These are phyloP conservation scores for Microchirus variegatus DNA, from an alignment of 2,797 vertebrate genomes.

Conservation along the genomic window DNA sequence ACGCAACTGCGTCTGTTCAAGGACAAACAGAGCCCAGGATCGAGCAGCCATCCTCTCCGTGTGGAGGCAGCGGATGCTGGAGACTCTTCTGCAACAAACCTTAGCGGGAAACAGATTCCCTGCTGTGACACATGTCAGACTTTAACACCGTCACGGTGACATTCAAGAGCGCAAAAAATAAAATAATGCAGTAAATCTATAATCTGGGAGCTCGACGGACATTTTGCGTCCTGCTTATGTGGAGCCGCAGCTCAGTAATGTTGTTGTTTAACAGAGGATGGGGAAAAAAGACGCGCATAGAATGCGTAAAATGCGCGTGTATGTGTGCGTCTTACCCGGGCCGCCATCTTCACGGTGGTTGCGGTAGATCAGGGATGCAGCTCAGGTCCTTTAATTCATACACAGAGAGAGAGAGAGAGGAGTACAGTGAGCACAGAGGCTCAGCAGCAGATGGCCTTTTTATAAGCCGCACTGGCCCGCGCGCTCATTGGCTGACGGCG, in stretches of 20 bases:
- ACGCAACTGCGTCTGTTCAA: constrained; percentile 56
- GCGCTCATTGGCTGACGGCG: constrained; percentile 62
- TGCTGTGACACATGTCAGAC: not conserved
- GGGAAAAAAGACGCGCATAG: not conserved
- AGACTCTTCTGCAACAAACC: too few species aligned
- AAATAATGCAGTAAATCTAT: not conserved
- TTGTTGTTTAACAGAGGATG: too few species aligned
- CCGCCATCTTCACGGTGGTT: constrained; percentile 78
- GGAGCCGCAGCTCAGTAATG: not conserved
- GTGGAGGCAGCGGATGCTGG: not conserved
- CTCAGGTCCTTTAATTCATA: constrained; percentile 33
- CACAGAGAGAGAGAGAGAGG: too few species aligned
- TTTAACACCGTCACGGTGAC: constrained; percentile 38
- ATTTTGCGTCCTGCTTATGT: constrained; percentile 30
- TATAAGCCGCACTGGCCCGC: constrained; percentile 55
- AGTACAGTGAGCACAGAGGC: constrained; percentile 27
- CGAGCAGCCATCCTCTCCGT: constrained; percentile 8
- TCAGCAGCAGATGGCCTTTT: constrained; percentile 37
- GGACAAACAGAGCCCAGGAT: constrained; percentile 60
- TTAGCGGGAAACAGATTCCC: not conserved
- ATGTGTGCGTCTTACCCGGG: constrained; percentile 76
- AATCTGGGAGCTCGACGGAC: constrained; percentile 27
- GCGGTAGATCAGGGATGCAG: constrained; percentile 43
- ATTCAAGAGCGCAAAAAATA: constrained; percentile 37
- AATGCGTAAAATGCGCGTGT: not conserved